Base-by-base conservation (phyloP, 2,113 vertebrate genomes). In the Rhodinocichla rosea region DNA sequence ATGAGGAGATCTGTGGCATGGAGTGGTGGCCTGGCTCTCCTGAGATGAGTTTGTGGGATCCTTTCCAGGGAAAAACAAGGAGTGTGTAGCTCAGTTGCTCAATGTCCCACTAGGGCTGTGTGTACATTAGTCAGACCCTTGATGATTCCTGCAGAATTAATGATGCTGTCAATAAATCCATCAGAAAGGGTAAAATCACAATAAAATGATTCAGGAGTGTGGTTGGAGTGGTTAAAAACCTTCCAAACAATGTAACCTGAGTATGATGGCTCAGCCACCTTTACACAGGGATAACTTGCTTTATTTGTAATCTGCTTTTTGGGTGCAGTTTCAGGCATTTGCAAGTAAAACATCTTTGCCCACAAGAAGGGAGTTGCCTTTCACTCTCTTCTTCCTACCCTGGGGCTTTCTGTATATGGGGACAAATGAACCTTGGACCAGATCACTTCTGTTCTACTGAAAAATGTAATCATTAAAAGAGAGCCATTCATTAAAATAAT, bases 51-150 rank as follows among this genome's bases (percentile, higher is more conserved):
- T 50, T 83, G 83, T 37, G 75, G 89, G 79, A 70, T 69, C 73
- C 84, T 95, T 92, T 80, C 93, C 73, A 84, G 86, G 86, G 73
- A 82, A 59, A n/a, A 65, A 27, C 75, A 23, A 73, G 15, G 60
- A 53, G 57, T 7, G 13, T 49, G 63, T 13, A 8, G 62, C 14
- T 68, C 21, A 28, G 60, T 50, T 74, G 88, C 87, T 52, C 39
- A 3, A 40, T 68, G 73, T 71, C 81, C 77, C 53, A 1, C 44
- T 7, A 22, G 80, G 59, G 17, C 60, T 50, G 63, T 20, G 19
- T 53, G 90, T 78, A 12, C 47, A 7, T 63, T 23, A 76, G 42
- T 80, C 70, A 65, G 77, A 4, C 30, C 37, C 60, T 11, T 35
- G 40, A 35, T 35, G 50, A 32, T 82, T 77, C 15, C 73, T 82